These are phyloP conservation scores for Pseudomyrmex sp. DNA, from an alignment of 1,140 invertebrate species.

Conservation along the genomic window DNA sequence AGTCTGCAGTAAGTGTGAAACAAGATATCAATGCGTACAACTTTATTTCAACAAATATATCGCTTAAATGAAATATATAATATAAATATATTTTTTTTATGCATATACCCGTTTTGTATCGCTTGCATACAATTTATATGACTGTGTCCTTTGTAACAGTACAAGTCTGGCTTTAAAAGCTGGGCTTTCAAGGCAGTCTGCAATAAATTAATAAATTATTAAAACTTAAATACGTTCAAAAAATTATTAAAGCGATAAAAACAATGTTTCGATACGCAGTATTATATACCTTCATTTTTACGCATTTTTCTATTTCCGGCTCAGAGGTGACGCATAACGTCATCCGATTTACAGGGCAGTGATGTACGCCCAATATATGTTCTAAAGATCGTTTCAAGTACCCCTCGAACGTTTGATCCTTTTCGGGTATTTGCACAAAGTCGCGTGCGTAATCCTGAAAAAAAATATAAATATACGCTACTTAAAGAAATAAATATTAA, in stretches of 20 bases:
- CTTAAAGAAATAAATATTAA: conserved; percentile 15
- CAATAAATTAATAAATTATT: conserved; percentile 58
- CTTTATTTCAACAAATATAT: neutral
- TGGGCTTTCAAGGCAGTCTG: conserved; percentile 94
- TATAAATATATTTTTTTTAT: too few species aligned
- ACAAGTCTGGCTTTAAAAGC: conserved; percentile 94
- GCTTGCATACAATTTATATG: conserved; percentile 96
- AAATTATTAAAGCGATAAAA: neutral
- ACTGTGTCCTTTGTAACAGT: conserved; percentile 93
- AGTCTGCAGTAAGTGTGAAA: conserved; percentile 75
- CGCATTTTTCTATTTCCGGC: conserved; percentile 95
- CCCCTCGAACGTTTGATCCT: conserved; percentile 87
- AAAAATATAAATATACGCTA: neutral
- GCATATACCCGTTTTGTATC: conserved; percentile 90
- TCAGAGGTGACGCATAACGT: conserved; percentile 96
- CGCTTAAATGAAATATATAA: neutral
- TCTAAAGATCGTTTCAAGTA: conserved; percentile 88
- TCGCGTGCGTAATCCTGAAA: conserved; percentile 89
- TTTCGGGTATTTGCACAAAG: conserved; percentile 87
- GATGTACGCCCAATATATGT: conserved; percentile 90
- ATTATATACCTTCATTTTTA: conserved; percentile 96
- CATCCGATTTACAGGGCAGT: conserved; percentile 93
- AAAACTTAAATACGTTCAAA: conserved; percentile 34
- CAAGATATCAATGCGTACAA: neutral
- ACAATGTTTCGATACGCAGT: conserved; percentile 58